Conservation (phyloP, 2,797 vertebrate genomes). For the Epinephelus malabaricus region DNA sequence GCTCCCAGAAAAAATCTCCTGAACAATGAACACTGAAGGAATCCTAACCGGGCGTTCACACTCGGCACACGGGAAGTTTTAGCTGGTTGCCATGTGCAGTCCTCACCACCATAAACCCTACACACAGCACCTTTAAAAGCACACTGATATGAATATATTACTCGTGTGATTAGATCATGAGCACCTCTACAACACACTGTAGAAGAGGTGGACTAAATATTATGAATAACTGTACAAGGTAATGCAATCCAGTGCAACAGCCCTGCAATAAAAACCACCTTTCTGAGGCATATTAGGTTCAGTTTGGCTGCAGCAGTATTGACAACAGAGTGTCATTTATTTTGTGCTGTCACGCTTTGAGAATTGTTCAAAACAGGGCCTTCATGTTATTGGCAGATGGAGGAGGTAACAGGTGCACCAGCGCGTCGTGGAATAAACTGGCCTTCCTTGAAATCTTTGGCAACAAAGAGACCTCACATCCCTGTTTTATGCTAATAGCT, state of each 20-base stretch:
- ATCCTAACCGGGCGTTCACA: no score
- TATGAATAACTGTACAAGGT: slow-evolving; percentile 37
- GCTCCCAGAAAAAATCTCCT: no score
- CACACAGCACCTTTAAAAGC: not conserved
- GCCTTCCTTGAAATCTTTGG: not conserved
- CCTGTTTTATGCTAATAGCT: not conserved
- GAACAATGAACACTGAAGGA: no score
- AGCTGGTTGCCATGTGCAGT: no score
- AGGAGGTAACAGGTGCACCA: not conserved
- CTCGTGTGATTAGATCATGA: slow-evolving; percentile 27
- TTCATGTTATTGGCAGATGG: slow-evolving; percentile 11
- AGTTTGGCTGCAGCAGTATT: slow-evolving; percentile 41
- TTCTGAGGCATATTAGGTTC: slow-evolving; percentile 20
- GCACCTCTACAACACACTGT: slow-evolving; percentile 29
- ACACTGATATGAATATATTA: not conserved
- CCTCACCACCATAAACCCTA: no score
- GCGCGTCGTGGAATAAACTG: not conserved
- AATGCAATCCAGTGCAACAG: slow-evolving; percentile 62
- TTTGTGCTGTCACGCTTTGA: slow-evolving; percentile 14
- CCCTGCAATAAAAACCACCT: slow-evolving; percentile 30
- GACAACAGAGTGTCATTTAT: slow-evolving; percentile 27
- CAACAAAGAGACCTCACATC: slow-evolving; percentile 3
- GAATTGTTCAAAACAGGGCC: slow-evolving; percentile 15
- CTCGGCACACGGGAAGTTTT: no score
- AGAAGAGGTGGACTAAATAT: slow-evolving; percentile 43